Evolutionary conservation across 2,888 invertebrate species (phyloP).

Genomic region (Idaea aversata): DNA sequence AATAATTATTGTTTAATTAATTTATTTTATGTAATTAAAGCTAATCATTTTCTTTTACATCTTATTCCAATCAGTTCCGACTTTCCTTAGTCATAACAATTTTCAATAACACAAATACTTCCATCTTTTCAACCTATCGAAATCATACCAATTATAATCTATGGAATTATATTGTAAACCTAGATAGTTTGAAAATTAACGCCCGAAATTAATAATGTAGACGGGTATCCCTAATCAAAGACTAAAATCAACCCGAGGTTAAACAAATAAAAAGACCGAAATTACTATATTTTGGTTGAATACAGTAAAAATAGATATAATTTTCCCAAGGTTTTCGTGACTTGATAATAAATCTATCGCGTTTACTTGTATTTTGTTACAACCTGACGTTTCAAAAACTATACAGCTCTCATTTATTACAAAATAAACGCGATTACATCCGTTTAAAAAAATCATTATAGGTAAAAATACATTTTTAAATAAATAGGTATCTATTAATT

Average conservation of each 20-base stretch:
- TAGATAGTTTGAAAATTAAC: neutral
- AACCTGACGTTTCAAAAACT: too few species aligned
- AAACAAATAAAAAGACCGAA: too few species aligned
- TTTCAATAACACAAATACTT: conserved; percentile 43
- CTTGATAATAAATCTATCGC: too few species aligned
- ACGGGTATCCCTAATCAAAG: neutral
- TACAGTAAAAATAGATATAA: too few species aligned
- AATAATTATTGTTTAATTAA: conserved; percentile 38
- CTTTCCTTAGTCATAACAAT: conserved; percentile 54
- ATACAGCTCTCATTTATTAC: too few species aligned
- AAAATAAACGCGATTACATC: too few species aligned
- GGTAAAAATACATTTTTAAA: too few species aligned
- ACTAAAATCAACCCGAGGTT: too few species aligned
- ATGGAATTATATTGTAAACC: conserved; percentile 25
- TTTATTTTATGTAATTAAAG: conserved; percentile 50
- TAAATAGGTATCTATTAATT: neutral
- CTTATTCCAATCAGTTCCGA: conserved; percentile 77
- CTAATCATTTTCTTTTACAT: conserved; percentile 59
- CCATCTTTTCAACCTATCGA: conserved; percentile 13
- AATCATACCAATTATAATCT: conserved; percentile 23
- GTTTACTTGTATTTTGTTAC: too few species aligned
- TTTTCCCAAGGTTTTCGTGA: too few species aligned
- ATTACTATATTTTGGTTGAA: too few species aligned
- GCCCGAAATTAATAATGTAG: neutral
- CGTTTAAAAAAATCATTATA: too few species aligned